A percentile compares a stretch with the other conserved stretches of the same genome.
phyloP scores from a whole-genome alignment of 2,797 vertebrate genomes.

The Pseudochirops corinnae region DNA sequence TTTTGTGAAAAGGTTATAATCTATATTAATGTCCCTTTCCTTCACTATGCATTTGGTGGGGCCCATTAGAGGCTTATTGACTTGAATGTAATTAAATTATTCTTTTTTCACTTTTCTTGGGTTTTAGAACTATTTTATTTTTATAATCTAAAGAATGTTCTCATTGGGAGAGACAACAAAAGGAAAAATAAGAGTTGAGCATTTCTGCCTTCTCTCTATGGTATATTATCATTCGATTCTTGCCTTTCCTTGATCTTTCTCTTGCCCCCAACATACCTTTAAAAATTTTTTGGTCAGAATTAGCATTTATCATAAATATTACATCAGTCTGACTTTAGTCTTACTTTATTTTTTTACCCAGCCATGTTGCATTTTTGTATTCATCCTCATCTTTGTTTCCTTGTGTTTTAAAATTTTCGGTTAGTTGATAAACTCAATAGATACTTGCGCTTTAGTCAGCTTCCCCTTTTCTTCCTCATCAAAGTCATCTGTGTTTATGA shows the following conservation, averaged over 20 bases:
- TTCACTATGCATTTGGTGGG: not conserved
- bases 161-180: not conserved
- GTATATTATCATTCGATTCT: not conserved
- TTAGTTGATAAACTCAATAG: not conserved
- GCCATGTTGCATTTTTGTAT: not conserved
- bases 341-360: not conserved
- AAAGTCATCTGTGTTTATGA: not conserved
- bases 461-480: not conserved
- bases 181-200: not conserved
- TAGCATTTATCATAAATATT: not conserved
- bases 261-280: not conserved
- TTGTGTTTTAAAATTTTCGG: not conserved
- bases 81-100: not conserved
- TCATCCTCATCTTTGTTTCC: not conserved
- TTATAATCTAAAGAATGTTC: not conserved
- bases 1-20: not conserved
- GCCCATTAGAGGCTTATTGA: not conserved
- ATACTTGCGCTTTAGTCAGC: not conserved
- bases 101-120: not conserved
- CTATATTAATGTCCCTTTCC: not conserved
- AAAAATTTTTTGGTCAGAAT: not conserved
- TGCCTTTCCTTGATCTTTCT: not conserved
- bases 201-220: not conserved
- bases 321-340: not conserved
- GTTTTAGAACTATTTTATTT: not conserved